Evolutionary conservation across 2,888 invertebrate species (phyloP).

Genomic region (Drymonia ruficornis): DNA sequence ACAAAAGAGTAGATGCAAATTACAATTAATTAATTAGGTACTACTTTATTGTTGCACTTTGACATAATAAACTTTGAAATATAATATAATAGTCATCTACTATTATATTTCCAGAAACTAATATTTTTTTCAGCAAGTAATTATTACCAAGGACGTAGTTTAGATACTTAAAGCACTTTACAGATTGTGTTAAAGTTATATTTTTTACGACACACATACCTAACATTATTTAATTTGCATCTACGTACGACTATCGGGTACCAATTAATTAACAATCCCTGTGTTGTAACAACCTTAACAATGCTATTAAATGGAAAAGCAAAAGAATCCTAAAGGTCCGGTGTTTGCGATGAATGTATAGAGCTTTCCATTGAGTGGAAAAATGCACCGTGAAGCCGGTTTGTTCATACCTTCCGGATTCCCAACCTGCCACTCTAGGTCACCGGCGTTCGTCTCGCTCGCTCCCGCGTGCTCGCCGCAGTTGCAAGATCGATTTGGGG

Average conservation of each 20-base stretch:
- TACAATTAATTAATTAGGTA: too few relatives aligned
- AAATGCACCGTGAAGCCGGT: constrained; percentile 81
- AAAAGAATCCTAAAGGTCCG: constrained; percentile 31
- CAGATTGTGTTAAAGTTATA: neutral
- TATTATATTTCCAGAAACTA: too few relatives aligned
- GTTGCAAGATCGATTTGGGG: constrained; percentile 76
- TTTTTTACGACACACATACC: neutral
- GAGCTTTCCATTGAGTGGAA: constrained; percentile 83
- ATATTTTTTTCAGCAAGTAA: too few relatives aligned
- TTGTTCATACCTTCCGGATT: constrained; percentile 81
- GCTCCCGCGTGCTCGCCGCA: constrained; percentile 44
- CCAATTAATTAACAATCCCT: neutral
- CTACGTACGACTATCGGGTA: neutral
- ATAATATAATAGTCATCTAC: too few relatives aligned
- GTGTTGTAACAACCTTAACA: neutral
- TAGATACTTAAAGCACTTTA: too few relatives aligned
- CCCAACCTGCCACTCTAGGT: constrained; percentile 84
- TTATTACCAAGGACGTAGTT: too few relatives aligned
- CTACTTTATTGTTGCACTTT: too few relatives aligned
- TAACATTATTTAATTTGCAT: neutral
- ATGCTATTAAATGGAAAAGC: neutral
- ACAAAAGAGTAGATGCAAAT: too few relatives aligned
- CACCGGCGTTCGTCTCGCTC: constrained; percentile 68
- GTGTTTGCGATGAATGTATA: constrained; percentile 62
- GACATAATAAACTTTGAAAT: too few relatives aligned